Percentiles rank a stretch among this genome's conserved stretches.
phyloP scores from a whole-genome alignment of 1,140 invertebrate species.

The Leptinotarsa texana region DNA sequence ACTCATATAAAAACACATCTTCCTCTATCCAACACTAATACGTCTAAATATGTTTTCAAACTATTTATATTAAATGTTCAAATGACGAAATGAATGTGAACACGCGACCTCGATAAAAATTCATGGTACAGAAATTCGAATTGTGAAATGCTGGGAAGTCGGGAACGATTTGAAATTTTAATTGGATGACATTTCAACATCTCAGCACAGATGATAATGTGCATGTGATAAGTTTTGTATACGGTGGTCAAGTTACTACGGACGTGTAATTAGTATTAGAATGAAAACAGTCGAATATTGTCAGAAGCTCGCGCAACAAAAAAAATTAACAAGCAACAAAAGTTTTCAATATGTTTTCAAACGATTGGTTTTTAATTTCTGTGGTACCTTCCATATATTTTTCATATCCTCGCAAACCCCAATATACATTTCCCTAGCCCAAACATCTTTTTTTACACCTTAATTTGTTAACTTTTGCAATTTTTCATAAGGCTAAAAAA shows the following conservation, averaged over 20 bases:
- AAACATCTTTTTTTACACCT: too few relatives aligned
- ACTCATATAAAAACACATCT: background rate
- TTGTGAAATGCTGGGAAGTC: constrained; percentile 5
- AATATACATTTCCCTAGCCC: too few relatives aligned
- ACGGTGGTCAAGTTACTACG: background rate
- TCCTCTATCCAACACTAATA: background rate
- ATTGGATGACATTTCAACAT: constrained; percentile 1
- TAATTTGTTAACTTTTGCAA: too few relatives aligned
- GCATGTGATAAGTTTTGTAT: background rate
- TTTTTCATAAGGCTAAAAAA: too few relatives aligned
- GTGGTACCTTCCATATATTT: too few relatives aligned
- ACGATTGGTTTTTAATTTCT: too few relatives aligned
- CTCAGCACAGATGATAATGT: background rate
- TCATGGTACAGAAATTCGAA: constrained; percentile 6
- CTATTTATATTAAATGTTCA: background rate
- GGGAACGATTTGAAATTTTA: constrained; percentile 3
- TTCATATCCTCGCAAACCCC: too few relatives aligned
- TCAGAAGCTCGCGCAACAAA: too few relatives aligned
- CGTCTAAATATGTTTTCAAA: background rate
- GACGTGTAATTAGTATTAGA: background rate
- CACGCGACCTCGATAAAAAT: constrained; percentile 1
- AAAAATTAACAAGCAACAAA: too few relatives aligned
- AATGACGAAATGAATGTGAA: background rate
- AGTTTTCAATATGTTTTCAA: too few relatives aligned
- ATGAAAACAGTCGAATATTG: background rate